Evolutionary conservation across 2,113 vertebrate genomes (phyloP), one percentile per base, ranked within the genome.

Genomic region (Promerops cafer): DNA sequence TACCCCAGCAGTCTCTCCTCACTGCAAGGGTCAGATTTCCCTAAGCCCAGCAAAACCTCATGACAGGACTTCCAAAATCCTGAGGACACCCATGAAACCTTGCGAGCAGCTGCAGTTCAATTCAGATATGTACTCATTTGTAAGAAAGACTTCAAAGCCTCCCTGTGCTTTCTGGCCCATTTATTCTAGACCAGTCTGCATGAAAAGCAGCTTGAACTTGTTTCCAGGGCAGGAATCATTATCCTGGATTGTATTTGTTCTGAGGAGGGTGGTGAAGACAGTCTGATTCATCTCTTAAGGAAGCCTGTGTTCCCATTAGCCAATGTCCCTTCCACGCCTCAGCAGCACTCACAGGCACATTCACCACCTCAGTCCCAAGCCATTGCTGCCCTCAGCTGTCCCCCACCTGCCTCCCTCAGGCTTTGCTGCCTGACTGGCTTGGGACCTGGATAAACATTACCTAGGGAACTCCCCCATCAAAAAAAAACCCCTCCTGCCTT

Each of bases 271-370:
- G 7, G 24, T 4, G 31, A 86, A 57, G 39, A 24, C 60, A 40
- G 35, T 10, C n/a, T 66, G 69, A 63, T 54, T 20, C 75, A 63
- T 40, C 77, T 69, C 2, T 0, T 52, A 35, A 76, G 80, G 61
- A 13, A 79, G 71, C 4, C 78, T 35, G 57, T 0, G 2, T 8
- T 47, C 68, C 64, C 0, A 0, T 20, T 26, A 56, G 40, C 37
- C 0, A 0, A 16, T 1, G n/a, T 53, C 33, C 56, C 23, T 49
- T 50, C 26, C 49, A 23, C 0, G 0, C 31, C 30, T 28, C 47
- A 0, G 3, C 40, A 72, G 68, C 40, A 9, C 13, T 31, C 5
- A 0, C 10, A 11, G 60, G 16, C 27, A 54, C 3, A 2, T 11
- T 59, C 57, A 11, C 2, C 0, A 33, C n/a, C 45, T 63, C 0